Evolutionary conservation across 2,113 vertebrate genomes (phyloP).

Genomic region (Sinosuthora webbiana): DNA sequence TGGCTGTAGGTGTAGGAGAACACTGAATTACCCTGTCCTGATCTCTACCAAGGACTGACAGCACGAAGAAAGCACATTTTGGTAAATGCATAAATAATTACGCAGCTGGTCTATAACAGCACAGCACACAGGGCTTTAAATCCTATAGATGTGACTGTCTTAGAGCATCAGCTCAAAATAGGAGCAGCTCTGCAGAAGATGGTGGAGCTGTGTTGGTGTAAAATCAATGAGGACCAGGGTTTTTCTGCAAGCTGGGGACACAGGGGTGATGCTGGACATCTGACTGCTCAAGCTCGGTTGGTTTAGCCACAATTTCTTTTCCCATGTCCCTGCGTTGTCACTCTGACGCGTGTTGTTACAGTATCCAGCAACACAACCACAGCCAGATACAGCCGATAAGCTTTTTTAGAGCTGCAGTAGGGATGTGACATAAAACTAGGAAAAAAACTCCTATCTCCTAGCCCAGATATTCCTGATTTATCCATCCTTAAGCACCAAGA

Average conservation of each 20-base stretch:
- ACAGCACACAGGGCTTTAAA: background rate
- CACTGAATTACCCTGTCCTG: fast-evolving
- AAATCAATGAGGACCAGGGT: background rate
- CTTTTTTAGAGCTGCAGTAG: fast-evolving
- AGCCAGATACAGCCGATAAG: background rate
- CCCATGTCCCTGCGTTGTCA: fast-evolving
- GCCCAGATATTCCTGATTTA: background rate
- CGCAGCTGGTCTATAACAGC: background rate
- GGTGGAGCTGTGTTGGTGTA: background rate
- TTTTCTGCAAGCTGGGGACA: background rate
- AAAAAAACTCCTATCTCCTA: fast-evolving
- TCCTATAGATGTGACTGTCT: background rate
- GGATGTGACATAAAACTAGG: background rate
- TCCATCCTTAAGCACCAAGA: background rate
- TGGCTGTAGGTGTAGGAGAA: background rate
- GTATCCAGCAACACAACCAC: background rate
- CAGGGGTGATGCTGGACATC: background rate
- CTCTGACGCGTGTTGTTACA: background rate
- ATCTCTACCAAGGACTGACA: background rate
- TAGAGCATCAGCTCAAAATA: background rate
- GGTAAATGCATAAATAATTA: background rate
- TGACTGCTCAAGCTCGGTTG: background rate
- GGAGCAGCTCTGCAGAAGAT: background rate
- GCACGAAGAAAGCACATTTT: background rate
- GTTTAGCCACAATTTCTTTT: background rate